Base-by-base conservation (phyloP, 2,113 vertebrate genomes). In the Eurystomus gularis region DNA sequence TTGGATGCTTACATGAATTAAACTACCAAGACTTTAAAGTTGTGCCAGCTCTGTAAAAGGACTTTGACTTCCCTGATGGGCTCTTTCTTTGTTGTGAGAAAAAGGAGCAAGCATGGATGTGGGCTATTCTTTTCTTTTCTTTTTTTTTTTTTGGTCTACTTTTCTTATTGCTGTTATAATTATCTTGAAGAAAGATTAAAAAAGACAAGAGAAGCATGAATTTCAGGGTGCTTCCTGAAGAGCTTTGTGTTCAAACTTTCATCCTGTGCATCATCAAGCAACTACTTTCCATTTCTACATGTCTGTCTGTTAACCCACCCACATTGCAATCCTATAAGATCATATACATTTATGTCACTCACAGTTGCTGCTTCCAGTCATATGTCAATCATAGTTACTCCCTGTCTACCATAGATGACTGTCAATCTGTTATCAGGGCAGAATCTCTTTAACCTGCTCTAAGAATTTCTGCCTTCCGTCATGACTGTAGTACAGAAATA, bases 321-420 rank as follows among this genome's bases (percentile, higher is more conserved):
- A 95, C 90, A 89, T 0, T 91, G 69, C 90, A 92, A 65, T 81
- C 82, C 81, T 68, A 0, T 80, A 94, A 94, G 76, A 78, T 96
- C 80, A 94, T 60, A 78, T 37, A 89, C 86, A 79, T 84, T 96
- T 84, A 90, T 90, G 79, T 79, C 90, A 91, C 54, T 94, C 72
- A 89, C 42, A 83, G 82, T 68, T 82, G 33, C 77, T 89, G 88
- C 70, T 93, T 94, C 66, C 88, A 96, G 78, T 86, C 65, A 35
- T 64, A 66, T 90, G 89, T 86, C 95, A 96, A 82, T 96, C 93
- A 93, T 64, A 82, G 52, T 93, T 91, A 95, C 77, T 75, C 65
- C 46, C 42, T 75, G 65, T 79, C 73, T 93, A n/a, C 77, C 61
- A 65, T 71, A 75, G 66, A 78, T 82, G 51, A 37, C 49, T 96